Conservation (phyloP, 2,888 invertebrate species). For the Aquatica leii region DNA sequence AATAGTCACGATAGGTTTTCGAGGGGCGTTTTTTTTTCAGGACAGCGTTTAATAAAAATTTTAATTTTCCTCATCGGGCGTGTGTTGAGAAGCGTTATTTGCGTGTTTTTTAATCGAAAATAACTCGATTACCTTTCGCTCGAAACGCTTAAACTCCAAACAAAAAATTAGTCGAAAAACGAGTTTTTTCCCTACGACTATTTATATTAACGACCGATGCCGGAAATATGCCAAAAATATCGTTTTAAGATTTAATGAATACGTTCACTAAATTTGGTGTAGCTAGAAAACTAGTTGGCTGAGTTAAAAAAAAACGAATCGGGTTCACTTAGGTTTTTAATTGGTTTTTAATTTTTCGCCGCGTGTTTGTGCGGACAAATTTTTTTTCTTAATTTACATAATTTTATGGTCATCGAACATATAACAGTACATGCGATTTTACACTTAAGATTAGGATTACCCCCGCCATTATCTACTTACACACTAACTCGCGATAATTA, state of each 20-base stretch:
- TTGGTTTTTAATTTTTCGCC: background rate
- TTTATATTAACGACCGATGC: constrained; percentile 35
- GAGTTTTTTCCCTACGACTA: constrained; percentile 26
- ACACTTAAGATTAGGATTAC: too few species aligned
- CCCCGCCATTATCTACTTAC: too few species aligned
- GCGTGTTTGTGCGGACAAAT: too few species aligned
- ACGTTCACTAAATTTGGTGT: constrained; percentile 31
- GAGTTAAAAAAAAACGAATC: constrained; percentile 17
- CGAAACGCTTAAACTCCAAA: constrained; percentile 28
- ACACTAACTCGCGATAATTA: too few species aligned
- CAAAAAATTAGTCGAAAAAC: constrained; percentile 30
- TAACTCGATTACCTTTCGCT: constrained; percentile 31
- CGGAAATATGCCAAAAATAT: constrained; percentile 34
- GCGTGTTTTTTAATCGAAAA: constrained; percentile 20
- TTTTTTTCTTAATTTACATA: constrained; percentile 20
- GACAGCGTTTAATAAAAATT: background rate
- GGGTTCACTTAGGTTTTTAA: background rate
- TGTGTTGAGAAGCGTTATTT: background rate
- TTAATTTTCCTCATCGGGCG: background rate
- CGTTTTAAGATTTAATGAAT: constrained; percentile 36
- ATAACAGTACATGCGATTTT: too few species aligned
- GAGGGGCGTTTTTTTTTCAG: background rate
- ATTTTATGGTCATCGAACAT: constrained; percentile 22
- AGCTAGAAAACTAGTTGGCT: constrained; percentile 26
- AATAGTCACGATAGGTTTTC: constrained; percentile 1